Base-by-base conservation (phyloP, 1,140 invertebrate genomes). In the Aphidius gifuensis region DNA sequence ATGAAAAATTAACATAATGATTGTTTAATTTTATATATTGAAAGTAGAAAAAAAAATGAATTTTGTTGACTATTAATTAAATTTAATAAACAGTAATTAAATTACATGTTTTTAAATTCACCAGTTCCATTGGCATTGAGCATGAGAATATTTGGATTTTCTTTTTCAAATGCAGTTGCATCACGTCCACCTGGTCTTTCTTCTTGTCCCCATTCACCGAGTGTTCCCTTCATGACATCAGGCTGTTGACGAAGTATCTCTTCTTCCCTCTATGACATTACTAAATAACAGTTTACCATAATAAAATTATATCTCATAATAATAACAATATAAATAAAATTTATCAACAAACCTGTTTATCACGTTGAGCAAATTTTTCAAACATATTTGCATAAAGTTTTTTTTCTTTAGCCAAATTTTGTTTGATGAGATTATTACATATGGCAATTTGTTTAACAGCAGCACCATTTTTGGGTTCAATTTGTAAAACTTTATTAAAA, bases 371-470 rank as follows among this genome's bases (percentile, higher is more conserved):
- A 80, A 93, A 91, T 78, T 92, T 92, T 66, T 92, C 88, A 75
- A 99, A 98, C 93, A 99, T 97, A 75, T 95, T 96, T 4, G 88
- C 88, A 79, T 96, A 99, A 9, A 94, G 83, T 71, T 92, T 88
- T 82, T 94, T 96, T 74, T 98, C 96, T 66, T 88, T 88, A 47
- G 87, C 82, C 59, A 87, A 83, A 65, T 92, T 87, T 64, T 91
- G 85, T 77, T 90, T 91, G 5, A 96, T 85, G 53, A 88, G 84
- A 60, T 87, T 83, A 57, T 87, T 87, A 77, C 92, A 94, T 21
- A 89, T 69, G 1, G 83, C 72, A 16, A 94, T 80, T 73, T 96
- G 90, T 71, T 92, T 88, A 21, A 85, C 83, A 0, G 94, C 96
- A 9, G 93, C 94, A 82, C 87, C 87, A 75, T 94, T 95, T 23